Conservation (phyloP, 2,113 vertebrate species). For the Vidua macroura region DNA sequence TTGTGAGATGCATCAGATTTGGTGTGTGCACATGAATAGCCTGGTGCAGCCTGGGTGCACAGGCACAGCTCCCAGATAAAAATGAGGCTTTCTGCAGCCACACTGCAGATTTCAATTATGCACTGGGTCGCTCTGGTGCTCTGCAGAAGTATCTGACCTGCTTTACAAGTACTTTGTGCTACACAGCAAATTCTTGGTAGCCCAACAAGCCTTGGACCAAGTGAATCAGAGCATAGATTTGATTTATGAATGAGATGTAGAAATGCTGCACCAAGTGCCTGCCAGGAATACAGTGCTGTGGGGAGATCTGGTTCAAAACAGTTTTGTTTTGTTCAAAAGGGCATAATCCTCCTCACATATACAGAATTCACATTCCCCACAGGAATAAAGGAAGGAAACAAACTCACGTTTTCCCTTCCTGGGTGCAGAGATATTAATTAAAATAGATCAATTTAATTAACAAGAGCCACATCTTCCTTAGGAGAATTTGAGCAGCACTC, state of each 20-base stretch:
- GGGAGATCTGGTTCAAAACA: neutral
- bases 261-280: neutral
- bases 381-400: neutral
- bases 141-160: neutral
- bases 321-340: neutral
- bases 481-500: neutral
- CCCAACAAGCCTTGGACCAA: neutral
- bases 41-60: neutral
- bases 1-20: neutral
- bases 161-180: neutral
- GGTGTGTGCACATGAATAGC: accelerated
- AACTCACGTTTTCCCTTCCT: neutral
- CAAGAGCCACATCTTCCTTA: neutral
- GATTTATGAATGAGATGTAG: neutral
- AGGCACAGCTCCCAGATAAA: neutral
- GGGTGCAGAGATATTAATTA: neutral
- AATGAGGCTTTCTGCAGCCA: neutral
- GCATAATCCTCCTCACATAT: neutral
- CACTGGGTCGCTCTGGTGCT: neutral
- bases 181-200: neutral
- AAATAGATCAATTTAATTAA: constrained; percentile 31
- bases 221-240: neutral
- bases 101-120: neutral
- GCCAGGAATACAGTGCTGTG: neutral
- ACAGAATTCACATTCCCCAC: neutral